Percentiles rank a stretch among this genome's conserved stretches.
Evolutionary conservation across 1,140 invertebrate genomes (phyloP).

Genomic region (Hylaeus anthracinus): DNA sequence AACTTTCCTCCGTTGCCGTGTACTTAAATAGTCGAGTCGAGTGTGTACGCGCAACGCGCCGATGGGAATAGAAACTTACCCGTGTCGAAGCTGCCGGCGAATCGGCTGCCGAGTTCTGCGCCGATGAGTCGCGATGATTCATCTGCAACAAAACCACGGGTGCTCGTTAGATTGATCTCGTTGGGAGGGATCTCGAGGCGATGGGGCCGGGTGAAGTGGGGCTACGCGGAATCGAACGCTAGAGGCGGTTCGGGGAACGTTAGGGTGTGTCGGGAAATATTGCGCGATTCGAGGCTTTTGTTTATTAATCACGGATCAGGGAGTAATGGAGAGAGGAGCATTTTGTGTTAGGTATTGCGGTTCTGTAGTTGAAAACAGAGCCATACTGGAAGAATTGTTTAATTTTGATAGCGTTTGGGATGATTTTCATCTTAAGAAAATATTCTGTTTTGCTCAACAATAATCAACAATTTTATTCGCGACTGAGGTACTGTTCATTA

Average conservation of each 20-base stretch:
- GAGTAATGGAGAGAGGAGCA: too few relatives aligned
- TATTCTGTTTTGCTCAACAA: too few relatives aligned
- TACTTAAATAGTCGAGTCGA: slow-evolving; percentile 17
- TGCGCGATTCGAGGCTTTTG: too few relatives aligned
- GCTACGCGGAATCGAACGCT: background rate
- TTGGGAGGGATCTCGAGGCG: slow-evolving; percentile 11
- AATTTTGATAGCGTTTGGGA: too few relatives aligned
- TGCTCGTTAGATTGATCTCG: slow-evolving; percentile 36
- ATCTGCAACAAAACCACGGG: slow-evolving; percentile 52
- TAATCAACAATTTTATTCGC: too few relatives aligned
- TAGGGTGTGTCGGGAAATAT: too few relatives aligned
- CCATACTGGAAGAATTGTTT: too few relatives aligned
- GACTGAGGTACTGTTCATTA: too few relatives aligned
- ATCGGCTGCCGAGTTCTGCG: slow-evolving; percentile 17
- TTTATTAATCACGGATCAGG: too few relatives aligned
- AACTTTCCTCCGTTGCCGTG: slow-evolving; percentile 35
- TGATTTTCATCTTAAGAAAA: too few relatives aligned
- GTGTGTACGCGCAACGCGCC: background rate
- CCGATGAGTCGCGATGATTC: slow-evolving; percentile 31
- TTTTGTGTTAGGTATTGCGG: too few relatives aligned
- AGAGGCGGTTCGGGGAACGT: background rate
- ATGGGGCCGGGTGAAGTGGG: background rate
- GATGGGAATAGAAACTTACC: slow-evolving; percentile 46
- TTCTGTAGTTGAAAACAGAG: too few relatives aligned
- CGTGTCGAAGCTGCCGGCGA: slow-evolving; percentile 23